phyloP scores from a whole-genome alignment of 2,113 vertebrate species.

The Coryphaenoides rupestris region DNA sequence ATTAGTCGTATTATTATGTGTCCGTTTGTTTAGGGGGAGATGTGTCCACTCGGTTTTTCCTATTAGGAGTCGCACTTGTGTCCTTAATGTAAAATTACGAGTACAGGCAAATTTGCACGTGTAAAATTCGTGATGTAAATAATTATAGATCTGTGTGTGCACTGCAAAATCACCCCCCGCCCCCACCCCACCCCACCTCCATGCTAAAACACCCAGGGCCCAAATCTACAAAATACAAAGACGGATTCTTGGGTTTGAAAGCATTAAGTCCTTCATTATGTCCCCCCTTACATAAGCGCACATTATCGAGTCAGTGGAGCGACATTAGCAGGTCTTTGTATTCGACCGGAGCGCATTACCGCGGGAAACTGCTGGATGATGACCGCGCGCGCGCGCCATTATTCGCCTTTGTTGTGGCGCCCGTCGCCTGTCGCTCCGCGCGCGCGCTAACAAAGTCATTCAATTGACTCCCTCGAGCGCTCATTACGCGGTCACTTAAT shows the following conservation, averaged over 20 bases:
- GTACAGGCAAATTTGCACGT: constrained; percentile 43
- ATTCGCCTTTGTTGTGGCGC: constrained; percentile 77
- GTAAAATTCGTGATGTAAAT: constrained; percentile 62
- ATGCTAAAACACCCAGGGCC: constrained; percentile 37
- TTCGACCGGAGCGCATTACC: constrained; percentile 77
- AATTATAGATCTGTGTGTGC: constrained; percentile 52
- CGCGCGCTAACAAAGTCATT: constrained; percentile 81
- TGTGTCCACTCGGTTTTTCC: no score
- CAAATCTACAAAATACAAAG: constrained; percentile 36
- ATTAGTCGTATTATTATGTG: no score
- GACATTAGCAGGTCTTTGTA: constrained; percentile 80
- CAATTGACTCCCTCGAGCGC: constrained; percentile 82
- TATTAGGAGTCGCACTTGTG: no score
- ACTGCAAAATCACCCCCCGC: constrained; percentile 59
- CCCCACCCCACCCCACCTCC: constrained; percentile 52
- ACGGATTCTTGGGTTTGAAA: constrained; percentile 71
- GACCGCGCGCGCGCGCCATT: constrained; percentile 65
- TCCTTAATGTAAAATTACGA: constrained; percentile 15
- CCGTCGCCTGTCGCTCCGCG: constrained; percentile 79
- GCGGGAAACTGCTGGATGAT: constrained; percentile 79
- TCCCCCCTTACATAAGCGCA: constrained; percentile 77
- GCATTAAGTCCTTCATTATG: constrained; percentile 77
- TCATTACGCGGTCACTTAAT: constrained; percentile 81
- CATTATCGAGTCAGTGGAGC: constrained; percentile 79
- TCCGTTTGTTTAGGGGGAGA: no score